Evolutionary conservation across 2,797 vertebrate species (phyloP), one percentile per base, ranked within the genome.

Genomic region (Cossypha heuglini): DNA sequence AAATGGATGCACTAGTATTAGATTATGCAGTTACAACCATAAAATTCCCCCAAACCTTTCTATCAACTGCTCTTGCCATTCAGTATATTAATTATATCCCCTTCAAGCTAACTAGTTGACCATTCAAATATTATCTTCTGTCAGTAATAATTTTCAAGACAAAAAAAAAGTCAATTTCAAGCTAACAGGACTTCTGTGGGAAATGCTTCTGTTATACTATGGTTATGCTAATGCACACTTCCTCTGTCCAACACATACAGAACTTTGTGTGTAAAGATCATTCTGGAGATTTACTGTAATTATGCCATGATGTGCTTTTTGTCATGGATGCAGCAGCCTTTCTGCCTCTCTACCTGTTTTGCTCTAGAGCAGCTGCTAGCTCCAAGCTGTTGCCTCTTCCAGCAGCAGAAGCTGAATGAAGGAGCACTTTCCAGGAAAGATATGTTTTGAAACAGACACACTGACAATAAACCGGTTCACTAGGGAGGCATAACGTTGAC

Each of bases 281-380:
- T 97, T 97, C 91, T 86, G 88, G 95, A 97, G 96, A 97, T 89
- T 97, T 94, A 88, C 90, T 93, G 82, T 96, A 97, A 98, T 97
- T 97, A 97, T 97, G 92, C 96, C 94, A 95, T 93, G 94, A 97
- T 96, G 96, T 86, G 89, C 87, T 95, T 92, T 96, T 97, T 98
- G 97, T 94, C 96, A 96, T 83, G 82, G 88, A 94, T 96, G 96
- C 84, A 0, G 85, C 88, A 96, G 94, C 80, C 88, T 97, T 96
- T 92, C 95, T 97, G 92, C 74, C 69, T 93, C 72, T 96, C 91
- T 97, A 97, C 97, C 97, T 97, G 96, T 94, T 97, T 97, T 97
- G 96, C 93, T 96, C 21, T 51, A 95, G 95, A 97, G 96, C 97
- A 98, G 98, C 97, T 98, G 97, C 91, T 96, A 77, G 57, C 62